Evolutionary conservation across 2,113 vertebrate species (phyloP), one percentile per base, ranked within the genome.

Genomic region (Hippocampus barbouri): DNA sequence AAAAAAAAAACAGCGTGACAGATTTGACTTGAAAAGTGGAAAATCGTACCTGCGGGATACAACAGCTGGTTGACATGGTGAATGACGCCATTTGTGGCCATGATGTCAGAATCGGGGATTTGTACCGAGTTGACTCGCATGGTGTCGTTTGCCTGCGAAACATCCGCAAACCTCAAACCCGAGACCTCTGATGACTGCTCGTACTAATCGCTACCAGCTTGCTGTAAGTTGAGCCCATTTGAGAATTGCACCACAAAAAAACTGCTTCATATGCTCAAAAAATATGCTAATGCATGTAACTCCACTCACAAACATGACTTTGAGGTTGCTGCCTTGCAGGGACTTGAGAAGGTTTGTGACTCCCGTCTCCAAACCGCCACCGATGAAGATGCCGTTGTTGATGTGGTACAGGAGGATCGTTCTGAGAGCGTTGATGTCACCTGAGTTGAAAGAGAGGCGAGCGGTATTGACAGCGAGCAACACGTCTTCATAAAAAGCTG

Each of bases 311-410:
- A 75, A 87, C 89, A 95, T 89, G 76, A 99, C 73, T 76, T 85
- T 94, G 59, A 99, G 86, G 78, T 95, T 96, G 78, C 91, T 95
- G 85, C 97, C 95, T 86, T 98, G 96, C 8, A 95, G 89, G 16
- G 95, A 93, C 91, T 94, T 97, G 27, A 99, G 91, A 70, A 99
- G 94, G 79, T 98, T 99, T 63, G 95, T 99, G 66, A 98, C 97
- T 9, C 94, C 92, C n/a, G 88, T 75, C 83, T 99, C 97, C 89
- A 99, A 88, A 56, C 97, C 97, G 12, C 92, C 96, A 27, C 95
- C 95, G 34, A 99, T 95, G 86, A 94, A 94, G 82, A 97, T 68
- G 38, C 95, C 95, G 45, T 93, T 93, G 43, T 80, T 96, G 76
- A 99, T 75, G 82, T 99, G 97, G 84, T 98, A 98, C 59, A 98